A percentile compares a stretch with the other conserved stretches of the same genome.
Conservation (phyloP, 1,140 invertebrate genomes). For the Ectropis grisescens region DNA sequence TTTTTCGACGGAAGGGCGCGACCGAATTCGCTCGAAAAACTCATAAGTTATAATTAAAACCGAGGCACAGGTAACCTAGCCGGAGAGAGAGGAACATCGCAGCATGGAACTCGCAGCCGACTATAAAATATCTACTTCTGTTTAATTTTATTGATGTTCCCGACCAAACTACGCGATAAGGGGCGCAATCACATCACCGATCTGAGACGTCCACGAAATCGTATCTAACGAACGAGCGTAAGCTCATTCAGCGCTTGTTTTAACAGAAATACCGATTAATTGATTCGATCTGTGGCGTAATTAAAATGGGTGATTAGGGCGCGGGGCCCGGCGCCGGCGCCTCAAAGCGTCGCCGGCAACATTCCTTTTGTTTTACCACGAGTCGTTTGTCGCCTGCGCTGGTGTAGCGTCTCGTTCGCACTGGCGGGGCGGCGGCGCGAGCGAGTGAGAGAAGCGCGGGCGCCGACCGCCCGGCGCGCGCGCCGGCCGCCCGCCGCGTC, state of each 20-base stretch:
- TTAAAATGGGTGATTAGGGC: slow-evolving; percentile 69
- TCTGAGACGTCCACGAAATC: slow-evolving; percentile 22
- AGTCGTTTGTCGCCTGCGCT: slow-evolving; percentile 65
- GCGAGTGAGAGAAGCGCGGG: slow-evolving; percentile 43
- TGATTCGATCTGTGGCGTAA: slow-evolving; percentile 69
- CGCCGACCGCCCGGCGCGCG: slow-evolving; percentile 61
- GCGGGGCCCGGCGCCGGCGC: slow-evolving; percentile 60
- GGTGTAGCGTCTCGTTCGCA: slow-evolving; percentile 3
- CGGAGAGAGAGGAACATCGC: too few relatives aligned
- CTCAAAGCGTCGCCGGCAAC: slow-evolving; percentile 64
- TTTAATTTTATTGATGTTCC: too few relatives aligned
- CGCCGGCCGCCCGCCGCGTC: slow-evolving; percentile 57
- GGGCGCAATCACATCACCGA: slow-evolving; percentile 30
- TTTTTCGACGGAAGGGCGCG: slow-evolving; percentile 61
- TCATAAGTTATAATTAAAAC: slow-evolving; percentile 68
- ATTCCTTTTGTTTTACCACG: slow-evolving; percentile 70
- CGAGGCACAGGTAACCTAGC: too few relatives aligned
- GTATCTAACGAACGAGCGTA: slow-evolving; percentile 25
- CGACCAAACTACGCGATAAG: too few relatives aligned
- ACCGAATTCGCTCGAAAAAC: slow-evolving; percentile 65
- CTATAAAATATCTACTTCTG: too few relatives aligned
- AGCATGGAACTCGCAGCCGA: too few relatives aligned
- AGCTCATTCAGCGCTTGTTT: slow-evolving; percentile 48
- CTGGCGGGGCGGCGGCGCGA: slow-evolving; percentile 17
- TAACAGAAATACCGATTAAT: slow-evolving; percentile 69